phyloP scores from a whole-genome alignment of 1,140 invertebrate genomes.

The Megalopta genalis region DNA sequence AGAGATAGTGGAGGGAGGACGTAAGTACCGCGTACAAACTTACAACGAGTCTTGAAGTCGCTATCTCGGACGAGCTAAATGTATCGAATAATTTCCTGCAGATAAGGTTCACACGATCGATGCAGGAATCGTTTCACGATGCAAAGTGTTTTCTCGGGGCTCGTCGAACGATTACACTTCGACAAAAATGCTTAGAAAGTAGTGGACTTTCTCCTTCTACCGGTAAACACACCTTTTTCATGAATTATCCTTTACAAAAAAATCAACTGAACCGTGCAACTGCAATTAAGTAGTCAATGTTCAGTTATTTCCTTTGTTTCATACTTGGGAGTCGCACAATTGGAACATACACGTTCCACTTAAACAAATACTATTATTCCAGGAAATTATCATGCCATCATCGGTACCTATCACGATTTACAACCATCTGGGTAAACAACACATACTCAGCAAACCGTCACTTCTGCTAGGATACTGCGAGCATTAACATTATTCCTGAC shows the following conservation, averaged over 20 bases:
- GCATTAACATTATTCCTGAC: too few species aligned
- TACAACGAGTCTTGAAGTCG: constrained; percentile 18
- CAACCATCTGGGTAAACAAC: too few species aligned
- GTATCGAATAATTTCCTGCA: constrained; percentile 41
- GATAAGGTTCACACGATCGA: constrained; percentile 43
- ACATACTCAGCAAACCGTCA: background rate
- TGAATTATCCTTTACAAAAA: background rate
- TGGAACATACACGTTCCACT: background rate
- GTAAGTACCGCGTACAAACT: constrained; percentile 22
- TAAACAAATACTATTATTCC: background rate
- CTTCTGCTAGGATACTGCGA: too few species aligned
- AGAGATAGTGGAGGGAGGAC: constrained; percentile 3
- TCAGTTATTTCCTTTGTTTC: background rate
- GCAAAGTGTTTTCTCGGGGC: constrained; percentile 4
- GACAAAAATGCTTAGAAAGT: constrained; percentile 29
- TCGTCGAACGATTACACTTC: background rate
- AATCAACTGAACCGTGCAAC: background rate
- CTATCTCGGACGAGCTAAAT: constrained; percentile 44
- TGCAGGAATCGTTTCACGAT: constrained; percentile 20
- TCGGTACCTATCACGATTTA: background rate
- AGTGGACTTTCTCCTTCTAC: constrained; percentile 10
- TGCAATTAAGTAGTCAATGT: background rate
- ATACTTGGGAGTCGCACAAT: too few species aligned
- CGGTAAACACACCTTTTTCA: background rate
- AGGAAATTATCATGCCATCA: background rate